Evolutionary conservation across 2,888 invertebrate genomes (phyloP), one percentile per base, ranked within the genome.

Genomic region (Tipula vernalis): DNA sequence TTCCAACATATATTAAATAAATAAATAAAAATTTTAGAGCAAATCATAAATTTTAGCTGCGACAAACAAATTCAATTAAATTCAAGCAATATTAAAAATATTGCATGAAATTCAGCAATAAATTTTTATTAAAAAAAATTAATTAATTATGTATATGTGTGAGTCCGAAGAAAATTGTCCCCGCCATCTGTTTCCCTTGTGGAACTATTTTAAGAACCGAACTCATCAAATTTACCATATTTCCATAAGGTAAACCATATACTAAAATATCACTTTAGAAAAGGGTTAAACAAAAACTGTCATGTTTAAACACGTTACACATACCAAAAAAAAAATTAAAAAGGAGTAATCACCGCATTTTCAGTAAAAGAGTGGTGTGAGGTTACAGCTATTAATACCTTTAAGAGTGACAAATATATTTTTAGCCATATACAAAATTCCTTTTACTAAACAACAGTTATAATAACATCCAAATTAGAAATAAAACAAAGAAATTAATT

Each of bases 401-500:
- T 71, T 10, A 18, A 71, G 28, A 71, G 28, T 71, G 71, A 71
- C 71, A 71, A 5, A 71, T 28, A 71, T 28, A 71, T 71, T 71
- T 71, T 28, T 28, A 28, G 71, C 28, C 71, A 71, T 8, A 71
- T 10, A 71, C 10, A 28, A 71, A 71, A 71, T 71, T 39, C 39
- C 5, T 39, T 39, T 39, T 39, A 51, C n/a, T 71, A 71, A 28
- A 12, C 28, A 71, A 71, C 71, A 57, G 18, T 57, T 57, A 71
- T 10, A 71, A 71, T 71, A 71, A 28, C 39, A 71, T 28, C 71
- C 28, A 28, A 39, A 6, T 10, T 71, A 18, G 71, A 71, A 71
- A 71, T 71, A 71, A 71, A 71, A 71, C 71, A 71, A 71, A 71
- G 71, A 71, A 51, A 71, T 71, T 71, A 71, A 71, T 71, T 71